These are phyloP conservation scores for Callospermophilus lateralis DNA, from an alignment of 2,113 vertebrate species.

Conservation along the genomic window DNA sequence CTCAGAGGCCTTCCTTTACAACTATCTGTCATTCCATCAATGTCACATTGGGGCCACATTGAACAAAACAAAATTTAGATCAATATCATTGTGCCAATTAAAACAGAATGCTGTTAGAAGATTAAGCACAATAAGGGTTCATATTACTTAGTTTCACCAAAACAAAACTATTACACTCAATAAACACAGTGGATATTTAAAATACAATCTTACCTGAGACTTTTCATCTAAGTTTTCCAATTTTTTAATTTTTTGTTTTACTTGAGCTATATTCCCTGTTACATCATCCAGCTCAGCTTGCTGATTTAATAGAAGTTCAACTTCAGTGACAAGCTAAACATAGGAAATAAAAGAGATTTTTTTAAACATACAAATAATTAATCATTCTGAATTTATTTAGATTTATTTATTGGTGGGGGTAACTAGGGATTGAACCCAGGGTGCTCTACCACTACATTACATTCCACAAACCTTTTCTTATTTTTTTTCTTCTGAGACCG, in stretches of 20 bases:
- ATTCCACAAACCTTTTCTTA: no score
- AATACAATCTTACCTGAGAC: constrained; percentile 90
- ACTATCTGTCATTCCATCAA: neutral
- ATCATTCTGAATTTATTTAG: neutral
- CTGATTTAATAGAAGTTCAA: constrained; percentile 90
- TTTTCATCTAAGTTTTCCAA: constrained; percentile 90
- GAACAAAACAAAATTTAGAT: neutral
- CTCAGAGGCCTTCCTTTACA: neutral
- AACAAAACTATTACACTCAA: neutral
- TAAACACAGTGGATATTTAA: neutral
- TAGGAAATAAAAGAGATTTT: constrained; percentile 67
- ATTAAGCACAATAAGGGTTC: neutral
- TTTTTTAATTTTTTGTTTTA: constrained; percentile 92
- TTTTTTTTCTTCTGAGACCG: no score
- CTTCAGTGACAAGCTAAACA: constrained; percentile 91
- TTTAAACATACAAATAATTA: constrained; percentile 68
- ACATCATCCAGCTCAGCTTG: constrained; percentile 89
- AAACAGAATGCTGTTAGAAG: neutral
- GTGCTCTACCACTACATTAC: no score
- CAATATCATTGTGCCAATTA: neutral
- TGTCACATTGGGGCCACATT: neutral
- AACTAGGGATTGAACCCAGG: no score
- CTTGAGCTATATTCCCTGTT: constrained; percentile 89
- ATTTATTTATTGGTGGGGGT: no score
- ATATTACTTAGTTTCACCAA: neutral